Conservation (phyloP, 2,113 vertebrate species). For the Python bivittatus region DNA sequence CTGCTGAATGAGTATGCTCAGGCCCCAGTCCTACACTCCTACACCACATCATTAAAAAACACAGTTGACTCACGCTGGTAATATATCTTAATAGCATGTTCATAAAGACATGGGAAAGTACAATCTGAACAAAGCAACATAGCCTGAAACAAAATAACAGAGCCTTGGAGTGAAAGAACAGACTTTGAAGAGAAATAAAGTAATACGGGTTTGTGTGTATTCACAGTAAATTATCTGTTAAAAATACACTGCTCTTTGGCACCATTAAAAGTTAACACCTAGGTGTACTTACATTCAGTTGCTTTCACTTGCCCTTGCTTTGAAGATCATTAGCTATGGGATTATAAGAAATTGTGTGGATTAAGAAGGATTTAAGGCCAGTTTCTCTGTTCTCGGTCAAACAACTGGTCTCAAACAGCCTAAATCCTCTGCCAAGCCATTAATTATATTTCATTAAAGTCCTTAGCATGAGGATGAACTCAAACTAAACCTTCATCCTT, state of each 20-base stretch:
- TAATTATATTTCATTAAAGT: constrained; percentile 58
- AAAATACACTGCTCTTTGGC: constrained; percentile 24
- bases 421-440: constrained; percentile 52
- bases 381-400: constrained; percentile 37
- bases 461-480: constrained; percentile 40
- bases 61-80: constrained; percentile 55
- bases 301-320: constrained; percentile 49
- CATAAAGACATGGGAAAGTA: constrained; percentile 62
- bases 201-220: neutral
- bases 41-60: constrained; percentile 35
- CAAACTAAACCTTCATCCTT: constrained; percentile 50
- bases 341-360: constrained; percentile 60
- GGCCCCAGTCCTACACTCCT: neutral
- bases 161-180: constrained; percentile 39
- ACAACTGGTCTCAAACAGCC: constrained; percentile 52
- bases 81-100: constrained; percentile 56
- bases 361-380: constrained; percentile 52
- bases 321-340: constrained; percentile 60
- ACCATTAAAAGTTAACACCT: constrained; percentile 33
- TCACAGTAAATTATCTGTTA: constrained; percentile 29
- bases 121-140: constrained; percentile 54
- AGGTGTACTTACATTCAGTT: constrained; percentile 27
- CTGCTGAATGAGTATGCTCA: constrained; percentile 30
- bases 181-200: constrained; percentile 37
- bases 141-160: constrained; percentile 43